Evolutionary conservation across 1,140 invertebrate species (phyloP).

Genomic region (Dendroctonus valens): DNA sequence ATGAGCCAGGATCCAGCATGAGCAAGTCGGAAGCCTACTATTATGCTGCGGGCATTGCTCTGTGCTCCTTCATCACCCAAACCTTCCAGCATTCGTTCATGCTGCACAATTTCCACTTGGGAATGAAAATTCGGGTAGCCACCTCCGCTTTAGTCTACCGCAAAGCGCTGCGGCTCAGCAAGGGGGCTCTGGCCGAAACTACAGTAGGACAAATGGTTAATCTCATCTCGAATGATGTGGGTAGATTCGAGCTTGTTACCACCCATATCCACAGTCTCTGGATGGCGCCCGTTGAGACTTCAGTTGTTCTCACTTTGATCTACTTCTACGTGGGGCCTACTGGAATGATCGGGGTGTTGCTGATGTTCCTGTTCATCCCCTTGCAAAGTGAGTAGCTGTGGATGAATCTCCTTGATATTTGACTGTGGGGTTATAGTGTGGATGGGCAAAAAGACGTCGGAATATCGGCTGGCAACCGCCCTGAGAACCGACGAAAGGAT

Average conservation of each 20-base stretch:
- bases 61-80: conserved; percentile 62
- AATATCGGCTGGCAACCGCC: conserved; percentile 56
- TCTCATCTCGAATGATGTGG: conserved; percentile 80
- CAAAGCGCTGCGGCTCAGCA: conserved; percentile 71
- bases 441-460: conserved; percentile 57
- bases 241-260: conserved; percentile 65
- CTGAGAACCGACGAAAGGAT: conserved; percentile 67
- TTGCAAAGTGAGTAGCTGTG: conserved; percentile 66
- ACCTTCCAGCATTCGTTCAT: conserved; percentile 76
- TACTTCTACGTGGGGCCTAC: conserved; percentile 70
- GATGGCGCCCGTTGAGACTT: conserved; percentile 73
- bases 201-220: conserved; percentile 84
- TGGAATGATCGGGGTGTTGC: conserved; percentile 72
- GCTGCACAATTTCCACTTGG: conserved; percentile 63
- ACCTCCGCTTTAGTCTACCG: conserved; percentile 79
- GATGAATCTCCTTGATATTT: conserved; percentile 54
- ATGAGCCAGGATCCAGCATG: conserved; percentile 28
- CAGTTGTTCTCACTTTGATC: conserved; percentile 71
- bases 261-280: conserved; percentile 67
- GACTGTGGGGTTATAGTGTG: conserved; percentile 22
- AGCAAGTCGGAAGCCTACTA: conserved; percentile 59
- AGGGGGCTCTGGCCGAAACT: conserved; percentile 71
- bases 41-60: conserved; percentile 67
- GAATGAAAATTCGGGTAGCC: conserved; percentile 76
- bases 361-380: conserved; percentile 78